Conservation (phyloP, 2,797 vertebrate species). For the Sphenodon punctatus region DNA sequence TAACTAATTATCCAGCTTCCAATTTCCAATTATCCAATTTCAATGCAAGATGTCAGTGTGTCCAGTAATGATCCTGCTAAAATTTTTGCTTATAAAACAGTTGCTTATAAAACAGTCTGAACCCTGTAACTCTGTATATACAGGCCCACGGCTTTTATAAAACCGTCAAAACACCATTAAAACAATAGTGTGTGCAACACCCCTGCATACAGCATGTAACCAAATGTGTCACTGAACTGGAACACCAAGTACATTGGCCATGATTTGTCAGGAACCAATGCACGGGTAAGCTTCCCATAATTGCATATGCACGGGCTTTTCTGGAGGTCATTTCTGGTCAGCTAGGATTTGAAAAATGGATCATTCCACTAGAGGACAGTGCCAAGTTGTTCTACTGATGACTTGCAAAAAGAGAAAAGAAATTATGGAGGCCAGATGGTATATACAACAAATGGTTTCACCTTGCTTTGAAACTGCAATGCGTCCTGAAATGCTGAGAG, state of each 20-base stretch:
- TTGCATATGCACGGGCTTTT: background rate
- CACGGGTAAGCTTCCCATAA: background rate
- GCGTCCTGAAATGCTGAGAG: background rate
- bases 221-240: background rate
- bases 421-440: background rate
- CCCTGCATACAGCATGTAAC: background rate
- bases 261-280: background rate
- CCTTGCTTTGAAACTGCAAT: background rate
- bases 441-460: background rate
- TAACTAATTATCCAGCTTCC: rapidly evolving
- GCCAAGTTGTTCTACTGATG: background rate
- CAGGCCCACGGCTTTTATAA: too few species aligned
- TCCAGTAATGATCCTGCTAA: background rate
- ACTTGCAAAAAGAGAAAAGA: background rate
- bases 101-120: too few species aligned
- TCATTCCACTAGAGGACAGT: background rate
- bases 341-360: too few species aligned
- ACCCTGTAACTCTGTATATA: too few species aligned
- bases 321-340: background rate
- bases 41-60: background rate
- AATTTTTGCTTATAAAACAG: background rate
- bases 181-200: background rate
- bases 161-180: background rate
- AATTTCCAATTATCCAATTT: too few species aligned
- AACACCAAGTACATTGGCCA: background rate